Base-by-base conservation (phyloP, 2,888 invertebrate species). In the Brachylomia viminalis region DNA sequence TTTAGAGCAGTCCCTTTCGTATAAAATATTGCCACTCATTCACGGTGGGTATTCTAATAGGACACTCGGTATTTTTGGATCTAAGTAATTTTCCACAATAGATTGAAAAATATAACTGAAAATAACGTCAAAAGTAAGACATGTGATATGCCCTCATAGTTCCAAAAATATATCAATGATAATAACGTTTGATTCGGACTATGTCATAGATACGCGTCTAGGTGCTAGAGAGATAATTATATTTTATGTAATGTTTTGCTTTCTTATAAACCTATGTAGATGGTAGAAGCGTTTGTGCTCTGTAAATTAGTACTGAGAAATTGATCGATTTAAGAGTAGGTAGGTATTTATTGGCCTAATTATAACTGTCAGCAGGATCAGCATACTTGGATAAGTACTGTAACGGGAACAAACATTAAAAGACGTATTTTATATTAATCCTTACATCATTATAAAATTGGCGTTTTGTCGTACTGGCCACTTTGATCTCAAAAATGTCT, bases 81-180 rank as follows among this genome's bases (percentile, higher is more conserved):
- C 23, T 20, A 47, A n/a, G 23, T 47, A 3, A 20, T 38, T 27
- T 56, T 68, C n/a, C 7, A 0, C 23, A 3, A 5, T 33, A 23
- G 3, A 15, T 30, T 15, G 5, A 58, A 10, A 23, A 15, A 30
- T 10, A 15, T 8, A 30, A 15, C 42, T 15, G 27, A 13, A 45
- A 30, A 45, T 42, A 23, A 30, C 6, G 20, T 30, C 30, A 23
- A 45, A 30, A 45, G 23, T 45, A 45, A 23, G 23, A 45, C 8
- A 45, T 20, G 20, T 27, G 8, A 56, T n/a, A n/a, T 20, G 33
- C 15, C 54, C 5, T 6, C 5, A 13, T 1, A 47, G 20, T 33
- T 45, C 27, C 23, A 68, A 68, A 72, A 72, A 65, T 45, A 72
- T 45, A 33, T 7, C 5, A 30, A 23, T 30, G 30, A 30, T 23